Evolutionary conservation across 2,113 vertebrate species (phyloP).

Genomic region (Cichladusa arquata): DNA sequence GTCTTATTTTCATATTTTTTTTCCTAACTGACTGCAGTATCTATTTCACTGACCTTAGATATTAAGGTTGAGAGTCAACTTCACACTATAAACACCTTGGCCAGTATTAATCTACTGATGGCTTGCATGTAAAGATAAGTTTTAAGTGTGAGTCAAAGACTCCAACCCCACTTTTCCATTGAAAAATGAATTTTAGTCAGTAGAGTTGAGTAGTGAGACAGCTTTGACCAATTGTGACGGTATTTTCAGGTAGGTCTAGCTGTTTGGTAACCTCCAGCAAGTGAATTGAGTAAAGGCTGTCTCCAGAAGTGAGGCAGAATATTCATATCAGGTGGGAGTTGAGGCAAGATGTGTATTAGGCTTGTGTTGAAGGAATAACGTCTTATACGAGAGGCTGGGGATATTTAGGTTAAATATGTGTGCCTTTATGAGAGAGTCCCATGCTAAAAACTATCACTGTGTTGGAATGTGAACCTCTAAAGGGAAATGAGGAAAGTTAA

Average conservation of each 20-base stretch:
- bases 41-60: not conserved
- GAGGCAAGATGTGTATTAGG: not conserved
- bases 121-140: not conserved
- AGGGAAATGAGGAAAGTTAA: not conserved
- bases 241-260: not conserved
- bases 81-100: not conserved
- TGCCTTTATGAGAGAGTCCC: not conserved
- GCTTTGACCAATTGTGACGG: not conserved
- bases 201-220: not conserved
- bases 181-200: not conserved
- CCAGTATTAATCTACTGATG: not conserved
- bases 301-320: not conserved
- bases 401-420: not conserved
- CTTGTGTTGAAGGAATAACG: not conserved
- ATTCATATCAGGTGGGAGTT: not conserved
- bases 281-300: not conserved
- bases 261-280: not conserved
- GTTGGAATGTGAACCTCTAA: not conserved
- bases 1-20: not conserved
- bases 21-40: not conserved
- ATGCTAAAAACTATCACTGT: not conserved
- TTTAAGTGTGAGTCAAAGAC: not conserved
- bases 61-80: not conserved
- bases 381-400: not conserved
- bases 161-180: not conserved